These are phyloP conservation scores for Branchellion lobata DNA, from an alignment of 2,888 invertebrate genomes.

Conservation along the genomic window DNA sequence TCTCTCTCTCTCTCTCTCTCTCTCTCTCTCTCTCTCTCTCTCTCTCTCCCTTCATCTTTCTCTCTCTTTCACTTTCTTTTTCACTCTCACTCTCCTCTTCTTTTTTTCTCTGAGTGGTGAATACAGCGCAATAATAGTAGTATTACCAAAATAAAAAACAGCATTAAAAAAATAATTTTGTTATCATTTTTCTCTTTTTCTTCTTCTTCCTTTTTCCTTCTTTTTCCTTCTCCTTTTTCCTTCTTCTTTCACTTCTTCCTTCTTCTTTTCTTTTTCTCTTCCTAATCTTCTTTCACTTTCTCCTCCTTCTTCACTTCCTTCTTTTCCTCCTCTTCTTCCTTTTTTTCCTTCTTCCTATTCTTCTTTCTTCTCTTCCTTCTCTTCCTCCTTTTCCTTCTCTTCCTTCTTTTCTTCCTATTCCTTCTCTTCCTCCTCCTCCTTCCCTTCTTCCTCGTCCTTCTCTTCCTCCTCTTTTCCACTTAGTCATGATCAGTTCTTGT, in stretches of 20 bases:
- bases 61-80: neutral
- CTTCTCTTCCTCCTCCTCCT: too few species aligned
- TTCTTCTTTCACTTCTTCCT: neutral
- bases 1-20: neutral
- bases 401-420: neutral
- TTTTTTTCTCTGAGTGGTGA: neutral
- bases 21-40: neutral
- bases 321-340: neutral
- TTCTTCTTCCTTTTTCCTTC: neutral
- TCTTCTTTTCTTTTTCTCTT: neutral
- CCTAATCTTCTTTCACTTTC: neutral
- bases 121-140: neutral
- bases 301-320: neutral
- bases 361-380: neutral
- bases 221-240: neutral
- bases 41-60: neutral
- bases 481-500: too few species aligned
- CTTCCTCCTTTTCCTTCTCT: neutral
- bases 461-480: too few species aligned
- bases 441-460: too few species aligned
- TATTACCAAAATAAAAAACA: neutral
- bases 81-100: neutral
- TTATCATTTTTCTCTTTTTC: neutral
- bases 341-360: neutral
- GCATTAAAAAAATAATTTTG: neutral